Evolutionary conservation across 2,888 invertebrate genomes (phyloP).

Genomic region (Campopleginae sp.): DNA sequence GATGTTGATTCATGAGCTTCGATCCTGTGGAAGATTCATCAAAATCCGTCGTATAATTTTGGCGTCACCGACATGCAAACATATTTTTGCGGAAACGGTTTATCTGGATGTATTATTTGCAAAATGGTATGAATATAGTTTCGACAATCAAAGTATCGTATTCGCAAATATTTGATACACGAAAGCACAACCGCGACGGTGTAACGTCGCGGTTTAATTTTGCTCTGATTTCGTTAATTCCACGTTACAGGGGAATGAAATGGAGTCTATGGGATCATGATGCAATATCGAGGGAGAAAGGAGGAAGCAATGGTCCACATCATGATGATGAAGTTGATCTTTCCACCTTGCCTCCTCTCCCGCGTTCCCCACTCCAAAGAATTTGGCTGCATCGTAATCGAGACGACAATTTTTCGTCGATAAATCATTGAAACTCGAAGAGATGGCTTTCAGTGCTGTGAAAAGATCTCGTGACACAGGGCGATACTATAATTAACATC

Average conservation of each 20-base stretch:
- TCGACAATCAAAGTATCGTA: not conserved
- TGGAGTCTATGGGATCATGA: conserved; percentile 28
- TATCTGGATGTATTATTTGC: not conserved
- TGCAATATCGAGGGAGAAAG: conserved; percentile 78
- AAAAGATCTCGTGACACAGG: conserved; percentile 44
- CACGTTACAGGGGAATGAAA: conserved; percentile 42
- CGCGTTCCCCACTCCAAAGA: not conserved
- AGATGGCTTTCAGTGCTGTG: conserved; percentile 72
- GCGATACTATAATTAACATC: conserved; percentile 77
- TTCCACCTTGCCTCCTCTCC: conserved; percentile 15
- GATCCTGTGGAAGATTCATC: no score
- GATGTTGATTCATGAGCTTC: no score
- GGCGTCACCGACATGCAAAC: no score
- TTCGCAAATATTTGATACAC: not conserved
- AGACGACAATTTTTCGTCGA: conserved; percentile 69
- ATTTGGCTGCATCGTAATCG: conserved; percentile 23
- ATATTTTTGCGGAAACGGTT: not conserved
- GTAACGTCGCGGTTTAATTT: conserved; percentile 18
- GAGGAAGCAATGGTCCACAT: conserved; percentile 78
- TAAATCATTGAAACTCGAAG: conserved; percentile 73
- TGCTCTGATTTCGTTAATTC: conserved; percentile 14
- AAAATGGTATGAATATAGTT: not conserved
- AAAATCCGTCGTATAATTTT: no score
- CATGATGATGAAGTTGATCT: conserved; percentile 43
- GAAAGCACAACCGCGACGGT: not conserved